These are phyloP conservation scores for Notocelia uddmanniana DNA, from an alignment of 2,888 invertebrate genomes.

Conservation along the genomic window DNA sequence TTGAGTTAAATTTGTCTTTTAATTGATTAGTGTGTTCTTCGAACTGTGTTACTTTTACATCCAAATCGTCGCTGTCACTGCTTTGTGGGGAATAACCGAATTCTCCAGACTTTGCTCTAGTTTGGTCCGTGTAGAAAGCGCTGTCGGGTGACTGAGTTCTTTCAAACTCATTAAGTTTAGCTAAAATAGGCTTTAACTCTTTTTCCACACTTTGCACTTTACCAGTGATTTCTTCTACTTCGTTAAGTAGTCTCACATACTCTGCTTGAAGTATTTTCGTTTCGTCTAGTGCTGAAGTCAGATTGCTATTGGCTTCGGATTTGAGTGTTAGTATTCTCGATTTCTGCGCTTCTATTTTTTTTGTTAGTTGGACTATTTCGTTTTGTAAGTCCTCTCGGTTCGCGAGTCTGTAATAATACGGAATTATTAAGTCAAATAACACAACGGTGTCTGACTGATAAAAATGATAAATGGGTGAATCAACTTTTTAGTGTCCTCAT, in stretches of 20 bases:
- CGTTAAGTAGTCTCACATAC: conserved; percentile 74
- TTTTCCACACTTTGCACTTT: conserved; percentile 88
- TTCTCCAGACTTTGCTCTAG: conserved; percentile 79
- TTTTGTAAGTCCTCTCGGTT: conserved; percentile 94
- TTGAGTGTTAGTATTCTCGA: conserved; percentile 88
- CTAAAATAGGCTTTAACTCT: conserved; percentile 84
- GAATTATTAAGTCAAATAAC: not conserved
- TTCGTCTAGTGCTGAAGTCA: conserved; percentile 89
- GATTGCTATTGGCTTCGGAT: conserved; percentile 87
- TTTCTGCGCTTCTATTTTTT: conserved; percentile 89
- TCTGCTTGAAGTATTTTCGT: conserved; percentile 90
- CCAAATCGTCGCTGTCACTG: conserved; percentile 79
- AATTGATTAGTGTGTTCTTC: conserved; percentile 76
- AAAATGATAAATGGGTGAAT: no score
- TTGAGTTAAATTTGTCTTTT: conserved; percentile 80
- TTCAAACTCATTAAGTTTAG: conserved; percentile 76
- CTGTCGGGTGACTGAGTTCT: conserved; percentile 80
- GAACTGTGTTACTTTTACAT: conserved; percentile 68
- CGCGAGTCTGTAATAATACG: conserved; percentile 85
- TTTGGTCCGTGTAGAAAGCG: conserved; percentile 85
- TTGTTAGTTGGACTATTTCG: conserved; percentile 88
- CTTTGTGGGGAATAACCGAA: conserved; percentile 81
- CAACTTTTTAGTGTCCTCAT: no score
- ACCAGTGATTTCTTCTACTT: conserved; percentile 89
- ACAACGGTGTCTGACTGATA: no score